Evolutionary conservation across 2,113 vertebrate genomes (phyloP).

Genomic region (Eonycteris spelaea): DNA sequence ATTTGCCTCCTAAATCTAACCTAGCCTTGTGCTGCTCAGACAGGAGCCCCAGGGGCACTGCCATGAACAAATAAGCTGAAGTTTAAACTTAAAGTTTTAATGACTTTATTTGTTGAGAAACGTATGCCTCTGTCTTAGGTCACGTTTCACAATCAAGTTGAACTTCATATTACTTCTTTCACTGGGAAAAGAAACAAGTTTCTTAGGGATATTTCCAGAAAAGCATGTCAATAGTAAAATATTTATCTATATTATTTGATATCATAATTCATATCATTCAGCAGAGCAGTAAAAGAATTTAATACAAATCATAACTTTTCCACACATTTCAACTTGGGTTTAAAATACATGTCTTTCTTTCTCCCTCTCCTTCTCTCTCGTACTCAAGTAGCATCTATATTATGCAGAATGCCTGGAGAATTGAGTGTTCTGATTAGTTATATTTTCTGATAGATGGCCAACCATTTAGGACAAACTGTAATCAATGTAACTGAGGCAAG

Average conservation of each 20-base stretch:
- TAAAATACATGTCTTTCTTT: background rate
- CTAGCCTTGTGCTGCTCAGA: constrained; percentile 14
- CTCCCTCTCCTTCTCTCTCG: no score
- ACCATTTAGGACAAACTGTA: background rate
- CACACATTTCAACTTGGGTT: background rate
- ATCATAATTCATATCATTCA: background rate
- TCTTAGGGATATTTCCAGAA: background rate
- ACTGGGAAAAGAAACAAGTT: background rate
- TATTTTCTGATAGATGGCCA: background rate
- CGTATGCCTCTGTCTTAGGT: background rate
- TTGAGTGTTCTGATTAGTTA: background rate
- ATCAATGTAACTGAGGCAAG: background rate
- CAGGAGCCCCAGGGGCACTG: background rate
- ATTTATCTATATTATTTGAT: background rate
- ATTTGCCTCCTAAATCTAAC: constrained; percentile 49
- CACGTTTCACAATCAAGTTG: background rate
- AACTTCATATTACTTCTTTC: background rate
- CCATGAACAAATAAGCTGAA: background rate
- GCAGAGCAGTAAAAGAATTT: background rate
- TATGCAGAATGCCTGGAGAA: background rate
- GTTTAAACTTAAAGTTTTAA: constrained; percentile 53
- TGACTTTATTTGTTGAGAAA: constrained; percentile 63
- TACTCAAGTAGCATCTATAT: background rate
- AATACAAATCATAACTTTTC: background rate
- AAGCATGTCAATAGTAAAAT: background rate